Conservation (phyloP, 2,113 vertebrate genomes). For the Dunckerocampus dactyliophorus region DNA sequence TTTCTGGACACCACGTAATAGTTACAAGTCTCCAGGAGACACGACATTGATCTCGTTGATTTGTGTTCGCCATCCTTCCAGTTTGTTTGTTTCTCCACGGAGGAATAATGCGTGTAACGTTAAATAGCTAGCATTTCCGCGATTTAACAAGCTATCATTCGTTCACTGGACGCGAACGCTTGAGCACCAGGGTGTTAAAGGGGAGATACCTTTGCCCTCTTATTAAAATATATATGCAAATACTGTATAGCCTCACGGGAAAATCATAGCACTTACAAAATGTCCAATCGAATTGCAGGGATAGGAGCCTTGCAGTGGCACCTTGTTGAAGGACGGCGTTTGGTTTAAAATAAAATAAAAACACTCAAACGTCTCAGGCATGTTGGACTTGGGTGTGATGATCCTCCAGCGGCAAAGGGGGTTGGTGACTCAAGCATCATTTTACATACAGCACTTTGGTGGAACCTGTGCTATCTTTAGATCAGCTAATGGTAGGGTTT, state of each 20-base stretch:
- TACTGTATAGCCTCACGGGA: too few species aligned
- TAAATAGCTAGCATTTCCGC: constrained; percentile 18
- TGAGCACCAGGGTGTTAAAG: neutral
- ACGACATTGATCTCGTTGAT: neutral
- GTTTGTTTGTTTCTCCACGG: neutral
- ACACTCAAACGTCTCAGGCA: neutral
- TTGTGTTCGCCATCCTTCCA: too few species aligned
- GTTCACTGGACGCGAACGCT: neutral
- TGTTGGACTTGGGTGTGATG: neutral
- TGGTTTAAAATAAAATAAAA: neutral
- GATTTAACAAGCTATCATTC: constrained; percentile 7
- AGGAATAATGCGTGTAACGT: neutral
- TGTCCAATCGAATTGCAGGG: neutral
- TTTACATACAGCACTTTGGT: neutral
- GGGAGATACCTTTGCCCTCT: too few species aligned
- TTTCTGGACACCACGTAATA: neutral
- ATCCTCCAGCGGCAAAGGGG: neutral
- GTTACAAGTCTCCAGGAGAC: constrained; percentile 32
- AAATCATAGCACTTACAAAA: too few species aligned
- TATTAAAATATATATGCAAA: too few species aligned
- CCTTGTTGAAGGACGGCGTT: neutral
- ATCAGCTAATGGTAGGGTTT: constrained; percentile 49
- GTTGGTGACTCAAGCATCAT: neutral
- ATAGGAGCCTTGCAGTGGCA: neutral
- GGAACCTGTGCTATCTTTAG: constrained; percentile 34